Evolutionary conservation across 2,888 invertebrate genomes (phyloP).

Genomic region (Schrankia costaestrigalis): DNA sequence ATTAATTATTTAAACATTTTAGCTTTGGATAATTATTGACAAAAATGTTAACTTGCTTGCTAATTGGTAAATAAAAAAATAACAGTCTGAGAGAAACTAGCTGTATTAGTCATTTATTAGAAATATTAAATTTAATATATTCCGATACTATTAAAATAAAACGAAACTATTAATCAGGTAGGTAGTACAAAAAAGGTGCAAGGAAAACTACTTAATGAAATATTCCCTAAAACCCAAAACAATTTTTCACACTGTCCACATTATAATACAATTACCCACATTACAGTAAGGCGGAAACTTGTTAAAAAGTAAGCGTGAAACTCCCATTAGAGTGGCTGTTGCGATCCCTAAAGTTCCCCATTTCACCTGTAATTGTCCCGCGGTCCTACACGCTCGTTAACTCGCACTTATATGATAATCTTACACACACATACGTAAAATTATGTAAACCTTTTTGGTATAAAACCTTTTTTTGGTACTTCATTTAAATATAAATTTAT

Average conservation of each 20-base stretch:
- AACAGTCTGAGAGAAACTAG: too few species aligned
- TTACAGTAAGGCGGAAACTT: constrained; percentile 50
- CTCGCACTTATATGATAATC: constrained; percentile 33
- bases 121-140: too few species aligned
- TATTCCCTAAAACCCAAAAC: constrained; percentile 5
- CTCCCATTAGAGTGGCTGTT: constrained; percentile 53
- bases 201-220: background rate
- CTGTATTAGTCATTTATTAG: too few species aligned
- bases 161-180: too few species aligned
- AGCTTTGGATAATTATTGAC: too few species aligned
- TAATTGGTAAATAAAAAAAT: too few species aligned
- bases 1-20: too few species aligned
- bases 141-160: too few species aligned
- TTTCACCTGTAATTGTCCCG: constrained; percentile 48
- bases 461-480: too few species aligned
- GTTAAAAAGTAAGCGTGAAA: constrained; percentile 70
- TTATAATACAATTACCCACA: constrained; percentile 41
- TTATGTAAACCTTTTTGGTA: background rate
- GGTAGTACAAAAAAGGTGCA: too few species aligned
- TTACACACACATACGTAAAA: constrained; percentile 13
- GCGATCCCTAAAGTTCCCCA: constrained; percentile 40
- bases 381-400: constrained; percentile 34
- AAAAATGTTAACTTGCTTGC: too few species aligned
- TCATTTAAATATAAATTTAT: too few species aligned
- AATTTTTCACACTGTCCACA: constrained; percentile 23